Evolutionary conservation across 2,113 vertebrate genomes (phyloP).

Genomic region (Saguinus imperator): DNA sequence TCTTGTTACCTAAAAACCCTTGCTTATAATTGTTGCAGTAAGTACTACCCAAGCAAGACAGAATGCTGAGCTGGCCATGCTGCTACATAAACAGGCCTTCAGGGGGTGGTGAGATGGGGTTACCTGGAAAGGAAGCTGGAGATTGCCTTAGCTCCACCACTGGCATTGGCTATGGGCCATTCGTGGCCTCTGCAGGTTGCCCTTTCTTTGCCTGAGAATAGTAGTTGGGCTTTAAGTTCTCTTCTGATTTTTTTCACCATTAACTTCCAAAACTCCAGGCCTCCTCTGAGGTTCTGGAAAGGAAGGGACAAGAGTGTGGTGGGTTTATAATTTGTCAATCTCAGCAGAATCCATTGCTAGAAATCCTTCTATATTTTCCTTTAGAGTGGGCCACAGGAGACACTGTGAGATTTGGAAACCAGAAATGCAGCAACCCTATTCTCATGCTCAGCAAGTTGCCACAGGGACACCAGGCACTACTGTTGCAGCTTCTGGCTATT

Average conservation of each 20-base stretch:
- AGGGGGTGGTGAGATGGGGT: neutral
- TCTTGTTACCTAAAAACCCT: neutral
- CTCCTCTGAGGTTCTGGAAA: neutral
- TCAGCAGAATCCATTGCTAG: neutral
- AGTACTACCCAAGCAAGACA: too few relatives aligned
- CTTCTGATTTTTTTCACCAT: neutral
- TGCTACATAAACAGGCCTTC: neutral
- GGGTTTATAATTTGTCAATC: neutral
- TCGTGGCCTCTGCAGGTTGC: neutral
- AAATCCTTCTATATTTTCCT: too few relatives aligned
- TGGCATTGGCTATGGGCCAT: rapidly evolving
- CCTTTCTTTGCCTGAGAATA: neutral
- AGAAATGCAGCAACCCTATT: neutral
- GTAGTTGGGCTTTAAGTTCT: neutral
- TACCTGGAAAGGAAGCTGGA: neutral
- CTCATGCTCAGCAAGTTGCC: neutral
- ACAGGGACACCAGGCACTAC: too few relatives aligned
- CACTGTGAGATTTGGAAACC: neutral
- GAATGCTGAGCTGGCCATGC: neutral
- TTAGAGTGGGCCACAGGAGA: neutral
- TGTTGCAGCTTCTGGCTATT: neutral
- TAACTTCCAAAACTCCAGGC: neutral
- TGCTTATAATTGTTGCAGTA: too few relatives aligned
- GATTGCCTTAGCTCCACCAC: neutral
- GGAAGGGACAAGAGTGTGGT: neutral